Evolutionary conservation across 2,797 vertebrate species (phyloP).

Genomic region (Novumbra hubbsi): DNA sequence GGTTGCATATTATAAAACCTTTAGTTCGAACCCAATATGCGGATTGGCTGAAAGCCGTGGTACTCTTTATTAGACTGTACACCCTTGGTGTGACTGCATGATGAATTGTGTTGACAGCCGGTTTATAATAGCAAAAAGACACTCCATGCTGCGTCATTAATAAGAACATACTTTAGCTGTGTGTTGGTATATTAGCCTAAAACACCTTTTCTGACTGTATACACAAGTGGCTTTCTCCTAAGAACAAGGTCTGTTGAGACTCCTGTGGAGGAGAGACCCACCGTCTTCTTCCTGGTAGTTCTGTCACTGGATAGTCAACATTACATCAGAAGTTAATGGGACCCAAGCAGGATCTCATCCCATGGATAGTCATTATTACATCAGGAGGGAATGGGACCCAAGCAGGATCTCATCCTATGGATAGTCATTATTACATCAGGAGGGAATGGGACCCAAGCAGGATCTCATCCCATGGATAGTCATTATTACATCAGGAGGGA

Average conservation of each 20-base stretch:
- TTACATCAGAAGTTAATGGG: conserved; percentile 17
- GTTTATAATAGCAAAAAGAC: no score
- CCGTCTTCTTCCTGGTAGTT: conserved; percentile 4
- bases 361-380: neutral
- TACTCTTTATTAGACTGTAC: no score
- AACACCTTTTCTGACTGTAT: no score
- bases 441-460: neutral
- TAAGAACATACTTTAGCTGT: no score
- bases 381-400: conserved; percentile 8
- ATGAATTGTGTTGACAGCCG: no score
- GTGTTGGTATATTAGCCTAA: no score
- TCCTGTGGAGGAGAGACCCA: neutral
- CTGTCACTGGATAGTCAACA: neutral
- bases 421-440: conserved; percentile 21
- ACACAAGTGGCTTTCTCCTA: neutral
- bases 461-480: neutral
- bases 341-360: neutral
- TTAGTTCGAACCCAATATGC: no score
- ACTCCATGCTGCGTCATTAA: no score
- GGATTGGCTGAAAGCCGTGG: no score
- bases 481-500: conserved; percentile 14
- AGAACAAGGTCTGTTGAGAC: neutral
- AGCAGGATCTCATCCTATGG: neutral
- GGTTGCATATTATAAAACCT: neutral
- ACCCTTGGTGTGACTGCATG: no score